Evolutionary conservation across 2,888 invertebrate genomes (phyloP).

Genomic region (Megastigmus dorsalis): DNA sequence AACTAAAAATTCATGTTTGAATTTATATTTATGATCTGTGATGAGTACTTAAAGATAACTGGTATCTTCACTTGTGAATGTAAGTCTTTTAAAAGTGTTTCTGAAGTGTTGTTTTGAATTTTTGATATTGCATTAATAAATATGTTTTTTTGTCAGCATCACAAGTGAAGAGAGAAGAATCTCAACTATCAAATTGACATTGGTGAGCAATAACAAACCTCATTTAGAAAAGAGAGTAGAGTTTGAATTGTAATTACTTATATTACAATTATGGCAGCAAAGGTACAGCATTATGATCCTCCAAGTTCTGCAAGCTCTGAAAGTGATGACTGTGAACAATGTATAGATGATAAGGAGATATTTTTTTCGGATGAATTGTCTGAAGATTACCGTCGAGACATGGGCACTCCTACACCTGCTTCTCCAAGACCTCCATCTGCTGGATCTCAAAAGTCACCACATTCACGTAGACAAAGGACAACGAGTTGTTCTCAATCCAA

Average conservation of each 20-base stretch:
- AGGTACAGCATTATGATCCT: conserved; percentile 83
- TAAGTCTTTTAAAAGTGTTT: conserved; percentile 26
- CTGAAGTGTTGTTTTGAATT: not conserved
- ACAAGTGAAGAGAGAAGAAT: conserved; percentile 39
- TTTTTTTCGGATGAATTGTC: conserved; percentile 64
- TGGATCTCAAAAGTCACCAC: conserved; percentile 84
- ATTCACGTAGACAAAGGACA: conserved; percentile 86
- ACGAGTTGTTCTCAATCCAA: conserved; percentile 88
- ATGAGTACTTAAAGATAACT: conserved; percentile 21
- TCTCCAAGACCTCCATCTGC: conserved; percentile 85
- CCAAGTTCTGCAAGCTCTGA: conserved; percentile 94
- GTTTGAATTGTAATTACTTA: conserved; percentile 32
- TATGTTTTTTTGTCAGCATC: conserved; percentile 19
- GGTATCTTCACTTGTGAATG: conserved; percentile 40
- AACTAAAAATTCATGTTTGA: conserved; percentile 36
- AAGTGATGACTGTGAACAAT: conserved; percentile 68
- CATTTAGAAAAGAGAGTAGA: conserved; percentile 24
- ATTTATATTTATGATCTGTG: conserved; percentile 14
- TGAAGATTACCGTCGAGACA: conserved; percentile 67
- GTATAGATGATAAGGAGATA: conserved; percentile 65
- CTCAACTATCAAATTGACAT: conserved; percentile 23
- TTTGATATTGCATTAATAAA: conserved; percentile 2
- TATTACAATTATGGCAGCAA: conserved; percentile 57
- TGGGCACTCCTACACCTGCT: conserved; percentile 77
- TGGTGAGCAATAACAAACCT: conserved; percentile 26